phyloP scores from a whole-genome alignment of 2,888 invertebrate species.

The Calliopum simillimum region DNA sequence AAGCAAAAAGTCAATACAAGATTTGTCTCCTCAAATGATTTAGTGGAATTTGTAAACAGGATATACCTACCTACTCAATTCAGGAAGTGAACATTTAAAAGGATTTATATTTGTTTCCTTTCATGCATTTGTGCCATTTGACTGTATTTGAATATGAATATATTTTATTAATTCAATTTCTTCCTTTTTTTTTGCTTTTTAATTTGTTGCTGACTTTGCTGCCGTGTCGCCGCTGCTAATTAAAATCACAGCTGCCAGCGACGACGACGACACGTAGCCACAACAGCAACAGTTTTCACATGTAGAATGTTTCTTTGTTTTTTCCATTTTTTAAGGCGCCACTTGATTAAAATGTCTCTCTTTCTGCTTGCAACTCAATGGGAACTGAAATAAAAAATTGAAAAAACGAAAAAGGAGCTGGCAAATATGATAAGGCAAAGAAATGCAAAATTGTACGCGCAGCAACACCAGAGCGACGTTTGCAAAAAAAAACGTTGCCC shows the following conservation, averaged over 20 bases:
- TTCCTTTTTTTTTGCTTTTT: no score
- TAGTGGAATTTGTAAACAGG: no score
- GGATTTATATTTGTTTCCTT: neutral
- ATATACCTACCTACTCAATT: neutral
- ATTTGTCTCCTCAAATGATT: no score
- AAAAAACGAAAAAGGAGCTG: neutral
- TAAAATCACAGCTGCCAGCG: slow-evolving; percentile 26
- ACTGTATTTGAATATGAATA: no score
- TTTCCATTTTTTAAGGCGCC: slow-evolving; percentile 21
- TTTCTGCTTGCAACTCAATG: neutral
- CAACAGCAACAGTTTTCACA: neutral
- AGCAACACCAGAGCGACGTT: neutral
- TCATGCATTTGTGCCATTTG: neutral
- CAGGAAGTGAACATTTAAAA: slow-evolving; percentile 5
- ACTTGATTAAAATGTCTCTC: slow-evolving; percentile 33
- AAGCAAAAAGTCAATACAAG: no score
- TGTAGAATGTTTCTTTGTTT: neutral
- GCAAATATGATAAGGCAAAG: slow-evolving; percentile 12
- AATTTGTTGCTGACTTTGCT: neutral
- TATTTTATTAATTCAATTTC: no score
- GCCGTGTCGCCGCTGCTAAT: slow-evolving; percentile 14
- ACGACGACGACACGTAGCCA: neutral
- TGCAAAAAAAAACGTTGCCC: slow-evolving; percentile 8
- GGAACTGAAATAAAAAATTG: neutral
- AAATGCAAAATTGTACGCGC: slow-evolving; percentile 8